Evolutionary conservation across 92 coral and sea anemone genomes (phyloP), one percentile per base, ranked within the genome.

Genomic region (Porites cylindrica): DNA sequence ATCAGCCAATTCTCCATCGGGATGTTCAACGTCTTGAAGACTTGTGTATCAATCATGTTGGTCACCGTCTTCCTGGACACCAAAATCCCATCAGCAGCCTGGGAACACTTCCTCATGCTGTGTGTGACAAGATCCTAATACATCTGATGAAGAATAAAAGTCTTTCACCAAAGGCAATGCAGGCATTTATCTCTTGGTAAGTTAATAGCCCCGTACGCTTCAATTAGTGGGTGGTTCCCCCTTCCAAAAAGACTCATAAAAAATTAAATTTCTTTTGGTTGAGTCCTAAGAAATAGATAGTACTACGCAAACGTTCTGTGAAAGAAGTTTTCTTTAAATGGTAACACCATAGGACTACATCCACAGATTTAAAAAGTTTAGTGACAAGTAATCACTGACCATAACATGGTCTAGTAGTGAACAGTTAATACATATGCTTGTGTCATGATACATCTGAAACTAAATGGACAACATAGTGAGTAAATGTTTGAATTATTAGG

Each of bases 111-210:
- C 93, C 99, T 10, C 98, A 95, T 70, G 90, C 59, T 11, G 63
- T 95, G 81, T 96, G 99, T 85, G 96, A 95, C 86, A 96, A 93
- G 88, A 87, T 96, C 56, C 38, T 96, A 66, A 79, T 72, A 12
- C 88, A 83, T 74, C 83, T 96, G 60, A 95, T 96, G 88, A 93
- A 93, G 81, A 93, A 91, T 75, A 96, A 95, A 88, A 78, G 92
- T 19, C 93, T 96, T 23, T 90, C 92, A 54, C 96, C 98, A 10
- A 96, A 95, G 80, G 65, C 90, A 16, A 69, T 96, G 92, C 91
- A 89, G 74, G 92, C 93, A 1, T 96, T 96, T 80, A 70, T 96
- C 16, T 88, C 96, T 72, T 93, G 99, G 99, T 96, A 79, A 75
- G 99, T 70, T 61, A 8, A 1, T 12, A 70, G 17, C 7, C 23